Base-by-base conservation (phyloP, 2,888 invertebrate genomes). In the Taphrorychus bicolor region DNA sequence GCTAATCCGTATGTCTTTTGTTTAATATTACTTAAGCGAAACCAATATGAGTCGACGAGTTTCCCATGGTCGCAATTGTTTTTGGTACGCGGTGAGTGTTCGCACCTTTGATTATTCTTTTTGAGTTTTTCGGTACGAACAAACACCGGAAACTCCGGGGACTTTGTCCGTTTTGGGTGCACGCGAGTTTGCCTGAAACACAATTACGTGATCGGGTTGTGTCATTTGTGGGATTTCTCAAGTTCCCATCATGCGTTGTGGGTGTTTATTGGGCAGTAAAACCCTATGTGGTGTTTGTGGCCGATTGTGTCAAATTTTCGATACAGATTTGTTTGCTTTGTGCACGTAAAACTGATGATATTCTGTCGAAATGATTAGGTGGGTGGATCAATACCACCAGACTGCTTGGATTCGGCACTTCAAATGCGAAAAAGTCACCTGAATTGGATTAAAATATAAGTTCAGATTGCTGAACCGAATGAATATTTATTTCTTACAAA, bases 1-100 rank as follows among this genome's bases (percentile, higher is more conserved):
- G 64, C 23, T 42, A 57, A 57, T 63, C 54, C 52, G 52, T 21
- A 45, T 57, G 24, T 57, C 23, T 60, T 70, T 70, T 70, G 70
- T 70, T 70, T 70, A 70, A 70, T 59, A 70, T 70, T 63, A 70
- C 70, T 70, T 70, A 66, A 66, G 53, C 65, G 62, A 66, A 59
- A 66, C 70, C 66, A 52, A 61, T 61, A 48, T 49, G 40, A 48
- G 63, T 22, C 63, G 53, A 56, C 21, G 22, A 64, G 42, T 17
- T 61, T 70, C 69, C 65, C 69, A 69, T 53, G 62, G 58, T 16
- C 60, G 59, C 56, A 23, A 60, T 68, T 63, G 68, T 68, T 64
- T 59, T 54, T 59, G 48, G 52, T 57, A 51, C 48, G 51, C 57
- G 21, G 21, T 48, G 66, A 42, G 7, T 61, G 64, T 68, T 63